Conservation (phyloP, 2,113 vertebrate genomes). For the Apteryx owenii region DNA sequence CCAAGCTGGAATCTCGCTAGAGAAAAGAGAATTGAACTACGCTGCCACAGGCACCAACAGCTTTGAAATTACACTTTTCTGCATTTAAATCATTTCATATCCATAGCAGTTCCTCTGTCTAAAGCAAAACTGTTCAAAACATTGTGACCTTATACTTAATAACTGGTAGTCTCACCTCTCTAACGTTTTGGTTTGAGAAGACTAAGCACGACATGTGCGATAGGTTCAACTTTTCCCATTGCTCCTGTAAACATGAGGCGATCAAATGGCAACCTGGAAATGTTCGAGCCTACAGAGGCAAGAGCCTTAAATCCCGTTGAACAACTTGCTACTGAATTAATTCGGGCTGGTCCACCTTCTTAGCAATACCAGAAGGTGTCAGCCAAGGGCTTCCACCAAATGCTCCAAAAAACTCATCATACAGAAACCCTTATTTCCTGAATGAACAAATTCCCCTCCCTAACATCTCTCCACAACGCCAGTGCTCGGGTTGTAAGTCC, state of each 20-base stretch:
- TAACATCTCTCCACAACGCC: not conserved
- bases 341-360: not conserved
- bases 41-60: not conserved
- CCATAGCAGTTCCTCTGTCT: not conserved
- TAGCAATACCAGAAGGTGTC: constrained; percentile 12
- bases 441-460: not conserved
- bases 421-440: not conserved
- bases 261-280: not conserved
- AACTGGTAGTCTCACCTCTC: not conserved
- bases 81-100: not conserved
- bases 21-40: not conserved
- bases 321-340: not conserved
- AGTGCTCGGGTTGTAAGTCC: accelerated
- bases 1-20: not conserved
- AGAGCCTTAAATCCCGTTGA: not conserved
- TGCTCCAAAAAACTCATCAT: not conserved
- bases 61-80: not conserved
- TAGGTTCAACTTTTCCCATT: not conserved
- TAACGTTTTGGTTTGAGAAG: not conserved
- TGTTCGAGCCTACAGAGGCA: not conserved
- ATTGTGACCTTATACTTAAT: not conserved
- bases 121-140: not conserved
- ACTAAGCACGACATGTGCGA: not conserved
- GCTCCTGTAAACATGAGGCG: not conserved
- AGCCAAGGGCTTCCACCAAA: not conserved